Conservation (phyloP, 1,140 invertebrate species). For the Cherax destructor region DNA sequence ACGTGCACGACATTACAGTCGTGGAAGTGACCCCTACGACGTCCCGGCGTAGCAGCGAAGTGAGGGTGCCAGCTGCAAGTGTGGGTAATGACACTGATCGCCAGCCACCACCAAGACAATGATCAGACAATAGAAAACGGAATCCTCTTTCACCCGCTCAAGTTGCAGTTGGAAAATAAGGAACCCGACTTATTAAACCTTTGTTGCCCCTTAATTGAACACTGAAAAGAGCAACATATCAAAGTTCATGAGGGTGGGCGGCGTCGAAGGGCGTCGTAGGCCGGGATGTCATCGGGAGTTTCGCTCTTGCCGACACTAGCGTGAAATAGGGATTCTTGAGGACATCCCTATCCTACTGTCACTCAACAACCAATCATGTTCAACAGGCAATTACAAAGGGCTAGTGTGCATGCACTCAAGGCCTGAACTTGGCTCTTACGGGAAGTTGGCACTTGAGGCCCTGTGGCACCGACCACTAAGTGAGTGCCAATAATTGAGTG, state of each 20-base stretch:
- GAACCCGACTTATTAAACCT: constrained; percentile 66
- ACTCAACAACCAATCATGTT: constrained; percentile 21
- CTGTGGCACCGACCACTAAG: neutral
- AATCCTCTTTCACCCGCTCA: constrained; percentile 68
- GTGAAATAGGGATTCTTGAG: constrained; percentile 46
- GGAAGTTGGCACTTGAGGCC: constrained; percentile 35
- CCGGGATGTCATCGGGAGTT: constrained; percentile 7
- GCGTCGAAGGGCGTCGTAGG: constrained; percentile 1
- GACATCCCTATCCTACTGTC: constrained; percentile 59
- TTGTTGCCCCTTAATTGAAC: constrained; percentile 67
- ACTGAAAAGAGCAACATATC: constrained; percentile 69
- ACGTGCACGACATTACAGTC: constrained; percentile 12
- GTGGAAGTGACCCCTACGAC: constrained; percentile 27
- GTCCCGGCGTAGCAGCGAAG: constrained; percentile 20
- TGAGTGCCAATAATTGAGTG: constrained; percentile 19
- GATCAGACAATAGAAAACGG: constrained; percentile 69
- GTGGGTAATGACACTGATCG: constrained; percentile 59
- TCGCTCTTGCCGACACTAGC: constrained; percentile 37
- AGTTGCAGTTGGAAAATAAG: constrained; percentile 65
- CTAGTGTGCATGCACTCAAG: neutral
- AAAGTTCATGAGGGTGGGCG: constrained; percentile 59
- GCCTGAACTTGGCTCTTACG: constrained; percentile 38
- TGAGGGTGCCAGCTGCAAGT: constrained; percentile 13
- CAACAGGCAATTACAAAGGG: constrained; percentile 2
- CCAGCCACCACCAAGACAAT: constrained; percentile 53